A percentile compares a stretch with the other conserved stretches of the same genome.
These are phyloP conservation scores for Drosophila bocki DNA, from an alignment of 1,140 invertebrate genomes.

Conservation along the genomic window DNA sequence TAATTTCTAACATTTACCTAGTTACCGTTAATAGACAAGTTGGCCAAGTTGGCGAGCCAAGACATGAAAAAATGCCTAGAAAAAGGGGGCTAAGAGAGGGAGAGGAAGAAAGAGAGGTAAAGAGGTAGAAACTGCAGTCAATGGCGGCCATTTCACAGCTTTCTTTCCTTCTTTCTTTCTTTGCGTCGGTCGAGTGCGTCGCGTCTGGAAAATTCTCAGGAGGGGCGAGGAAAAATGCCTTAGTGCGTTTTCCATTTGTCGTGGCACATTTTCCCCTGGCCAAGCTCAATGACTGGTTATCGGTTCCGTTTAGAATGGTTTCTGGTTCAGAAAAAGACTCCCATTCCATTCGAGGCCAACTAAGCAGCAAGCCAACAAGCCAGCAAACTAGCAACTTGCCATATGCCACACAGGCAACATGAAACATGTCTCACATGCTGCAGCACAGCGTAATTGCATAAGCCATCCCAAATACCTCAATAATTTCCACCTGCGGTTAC, in stretches of 20 bases:
- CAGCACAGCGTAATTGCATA: constrained; percentile 70
- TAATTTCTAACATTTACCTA: constrained; percentile 80
- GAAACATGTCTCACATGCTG: constrained; percentile 59
- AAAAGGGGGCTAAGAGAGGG: constrained; percentile 4
- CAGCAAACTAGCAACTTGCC: constrained; percentile 7
- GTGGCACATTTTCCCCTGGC: constrained; percentile 49
- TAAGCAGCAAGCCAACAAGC: neutral
- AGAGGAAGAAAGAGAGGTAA: neutral
- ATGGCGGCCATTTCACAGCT: constrained; percentile 73
- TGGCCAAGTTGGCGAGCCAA: constrained; percentile 77
- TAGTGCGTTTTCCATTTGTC: constrained; percentile 51
- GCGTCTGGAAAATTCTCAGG: constrained; percentile 42
- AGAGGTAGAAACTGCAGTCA: constrained; percentile 23
- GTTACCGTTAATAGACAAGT: constrained; percentile 83
- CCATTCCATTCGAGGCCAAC: constrained; percentile 19
- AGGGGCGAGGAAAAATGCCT: constrained; percentile 13
- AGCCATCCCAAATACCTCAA: constrained; percentile 59
- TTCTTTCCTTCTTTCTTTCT: constrained; percentile 73
- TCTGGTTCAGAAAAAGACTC: constrained; percentile 42
- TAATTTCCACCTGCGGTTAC: constrained; percentile 53
- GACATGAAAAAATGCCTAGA: constrained; percentile 69
- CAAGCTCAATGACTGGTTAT: constrained; percentile 71
- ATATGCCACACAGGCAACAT: constrained; percentile 44
- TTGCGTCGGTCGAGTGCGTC: constrained; percentile 58
- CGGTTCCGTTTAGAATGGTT: constrained; percentile 63